Evolutionary conservation across 2,888 invertebrate genomes (phyloP), one percentile per base, ranked within the genome.

Genomic region (Cosmopolites sordidus): DNA sequence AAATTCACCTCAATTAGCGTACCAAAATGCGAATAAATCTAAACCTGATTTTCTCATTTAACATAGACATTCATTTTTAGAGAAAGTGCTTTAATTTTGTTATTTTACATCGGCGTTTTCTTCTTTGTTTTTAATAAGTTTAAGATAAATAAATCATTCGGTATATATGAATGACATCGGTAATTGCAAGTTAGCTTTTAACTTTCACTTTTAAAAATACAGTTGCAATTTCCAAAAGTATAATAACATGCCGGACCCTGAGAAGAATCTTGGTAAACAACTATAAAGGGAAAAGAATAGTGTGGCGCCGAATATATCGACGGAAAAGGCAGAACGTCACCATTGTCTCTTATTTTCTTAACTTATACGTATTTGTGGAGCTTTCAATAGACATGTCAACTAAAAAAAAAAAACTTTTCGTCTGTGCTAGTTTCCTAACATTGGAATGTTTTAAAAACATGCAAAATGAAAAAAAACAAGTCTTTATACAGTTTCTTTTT

Each of bases 381-480:
- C 51, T 52, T 52, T 52, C 46, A 47, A 51, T 12, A 15, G n/a
- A 38, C n/a, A 16, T 16, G 11, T 15, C 1, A 41, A 51, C 37
- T 27, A 48, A 41, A 48, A 8, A 22, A 48, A 14, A 48, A 16
- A 46, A 46, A 37, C 12, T 12, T 17, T 18, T 16, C 18, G 3
- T 17, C 18, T 9, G 18, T 3, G 16, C 11, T 12, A 16, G 37
- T 27, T 49, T 33, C 37, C 18, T 8, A 22, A 22, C 22, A 22
- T 3, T 8, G 8, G 22, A 8, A 22, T 22, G 22, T 22, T 5
- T 3, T 22, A 22, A 22, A 22, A 22, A 5, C 33, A 29, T 43
- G 43, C 30, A 30, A 30, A 53, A 16, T 56, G 46, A 56, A 54
- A 48, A 30, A 57, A 38, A 22, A 22, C 22, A 22, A 22, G 4